Evolutionary conservation across 2,113 vertebrate species (phyloP).

Genomic region (Microcebus lehilahytsara): DNA sequence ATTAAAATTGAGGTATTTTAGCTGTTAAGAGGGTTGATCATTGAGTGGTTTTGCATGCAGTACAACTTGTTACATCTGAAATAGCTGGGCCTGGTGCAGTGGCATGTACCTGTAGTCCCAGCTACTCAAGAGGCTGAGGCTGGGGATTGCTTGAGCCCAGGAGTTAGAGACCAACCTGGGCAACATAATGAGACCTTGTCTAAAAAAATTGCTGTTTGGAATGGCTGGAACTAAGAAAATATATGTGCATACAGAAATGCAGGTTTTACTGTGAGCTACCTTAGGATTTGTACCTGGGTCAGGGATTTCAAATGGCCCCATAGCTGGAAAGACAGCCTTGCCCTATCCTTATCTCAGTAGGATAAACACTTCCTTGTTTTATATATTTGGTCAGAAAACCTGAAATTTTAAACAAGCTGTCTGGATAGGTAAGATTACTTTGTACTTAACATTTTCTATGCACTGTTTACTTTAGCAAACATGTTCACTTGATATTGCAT

Average conservation of each 20-base stretch:
- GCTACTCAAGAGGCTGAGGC: too few species aligned
- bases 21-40: background rate
- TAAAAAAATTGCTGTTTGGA: background rate
- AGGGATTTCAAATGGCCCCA: background rate
- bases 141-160: too few species aligned
- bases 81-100: background rate
- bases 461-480: background rate
- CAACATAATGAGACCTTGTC: too few species aligned
- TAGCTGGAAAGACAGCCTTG: background rate
- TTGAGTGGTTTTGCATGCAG: background rate
- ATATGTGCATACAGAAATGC: background rate
- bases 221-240: background rate
- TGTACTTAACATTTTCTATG: constrained; percentile 30
- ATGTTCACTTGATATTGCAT: background rate
- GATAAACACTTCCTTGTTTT: constrained; percentile 36
- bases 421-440: background rate
- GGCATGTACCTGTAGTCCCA: too few species aligned
- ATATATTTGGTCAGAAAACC: background rate
- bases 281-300: background rate
- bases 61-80: background rate
- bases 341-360: background rate
- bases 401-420: constrained; percentile 32
- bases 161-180: too few species aligned
- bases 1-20: constrained; percentile 9
- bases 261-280: background rate